A percentile compares a stretch with the other conserved stretches of the same genome.
These are phyloP conservation scores for Abscondita cerata DNA, from an alignment of 2,888 invertebrate genomes.

Conservation along the genomic window DNA sequence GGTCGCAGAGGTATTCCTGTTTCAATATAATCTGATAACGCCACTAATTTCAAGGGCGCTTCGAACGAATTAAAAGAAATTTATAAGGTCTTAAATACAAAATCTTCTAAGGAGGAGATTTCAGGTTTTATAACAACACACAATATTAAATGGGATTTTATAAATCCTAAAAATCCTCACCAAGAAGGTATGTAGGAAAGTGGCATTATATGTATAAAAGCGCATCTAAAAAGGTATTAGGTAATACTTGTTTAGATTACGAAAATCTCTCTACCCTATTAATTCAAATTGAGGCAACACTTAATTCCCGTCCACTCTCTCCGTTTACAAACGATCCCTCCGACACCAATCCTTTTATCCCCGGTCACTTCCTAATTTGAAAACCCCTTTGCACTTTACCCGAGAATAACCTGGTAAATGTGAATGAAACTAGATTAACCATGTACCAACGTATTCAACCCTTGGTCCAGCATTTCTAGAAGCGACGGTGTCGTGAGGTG, in stretches of 20 bases:
- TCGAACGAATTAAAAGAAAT: neutral
- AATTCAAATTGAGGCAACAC: neutral
- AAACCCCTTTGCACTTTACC: slow-evolving; percentile 35
- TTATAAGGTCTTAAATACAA: neutral
- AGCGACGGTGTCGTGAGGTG: slow-evolving; percentile 27
- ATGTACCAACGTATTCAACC: slow-evolving; percentile 21
- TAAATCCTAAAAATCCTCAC: neutral
- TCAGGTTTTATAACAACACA: neutral
- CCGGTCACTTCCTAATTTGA: too few species aligned
- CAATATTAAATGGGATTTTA: neutral
- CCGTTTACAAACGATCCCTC: too few species aligned
- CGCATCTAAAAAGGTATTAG: neutral
- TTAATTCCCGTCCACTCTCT: too few species aligned
- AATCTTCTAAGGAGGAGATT: neutral
- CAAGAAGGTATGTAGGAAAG: neutral
- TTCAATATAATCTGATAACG: neutral
- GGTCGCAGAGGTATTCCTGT: neutral
- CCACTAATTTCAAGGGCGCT: slow-evolving; percentile 19
- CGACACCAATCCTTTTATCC: too few species aligned
- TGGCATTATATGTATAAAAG: neutral
- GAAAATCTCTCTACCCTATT: neutral
- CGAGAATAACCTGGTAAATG: slow-evolving; percentile 9
- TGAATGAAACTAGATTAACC: slow-evolving; percentile 11
- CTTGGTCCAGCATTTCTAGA: slow-evolving; percentile 29
- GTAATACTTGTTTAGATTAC: neutral